Evolutionary conservation across 2,888 invertebrate genomes (phyloP).

Genomic region (Priocnemis perturbator): DNA sequence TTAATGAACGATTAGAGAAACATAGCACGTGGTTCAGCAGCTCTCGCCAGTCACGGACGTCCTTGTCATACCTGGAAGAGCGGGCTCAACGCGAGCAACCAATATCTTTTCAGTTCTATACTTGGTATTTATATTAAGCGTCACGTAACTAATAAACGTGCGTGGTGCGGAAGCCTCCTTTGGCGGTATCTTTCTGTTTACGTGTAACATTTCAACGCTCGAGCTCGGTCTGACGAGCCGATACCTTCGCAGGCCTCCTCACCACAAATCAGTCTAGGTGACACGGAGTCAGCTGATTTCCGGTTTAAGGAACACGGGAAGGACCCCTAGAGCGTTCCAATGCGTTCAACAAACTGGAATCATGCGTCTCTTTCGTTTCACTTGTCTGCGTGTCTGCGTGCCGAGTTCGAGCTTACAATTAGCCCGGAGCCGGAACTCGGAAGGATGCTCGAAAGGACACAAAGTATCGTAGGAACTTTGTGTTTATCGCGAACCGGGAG

Average conservation of each 20-base stretch:
- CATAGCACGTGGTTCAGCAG: conserved; percentile 62
- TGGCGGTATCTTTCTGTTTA: conserved; percentile 45
- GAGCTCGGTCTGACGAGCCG: neutral
- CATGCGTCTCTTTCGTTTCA: neutral
- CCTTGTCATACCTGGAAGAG: conserved; percentile 69
- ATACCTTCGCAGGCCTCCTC: conserved; percentile 61
- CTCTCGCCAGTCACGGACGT: conserved; percentile 65
- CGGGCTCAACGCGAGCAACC: conserved; percentile 68
- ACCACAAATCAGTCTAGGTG: conserved; percentile 72
- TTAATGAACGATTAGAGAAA: conserved; percentile 52
- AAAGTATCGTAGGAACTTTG: no score
- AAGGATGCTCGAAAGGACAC: no score
- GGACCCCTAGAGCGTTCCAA: conserved; percentile 12
- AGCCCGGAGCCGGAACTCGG: neutral
- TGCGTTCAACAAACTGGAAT: neutral
- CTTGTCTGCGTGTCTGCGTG: neutral
- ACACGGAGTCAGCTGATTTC: conserved; percentile 74
- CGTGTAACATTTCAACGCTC: conserved; percentile 22
- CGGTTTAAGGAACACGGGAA: conserved; percentile 51
- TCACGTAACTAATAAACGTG: conserved; percentile 57
- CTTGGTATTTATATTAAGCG: conserved; percentile 32
- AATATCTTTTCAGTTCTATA: conserved; percentile 71
- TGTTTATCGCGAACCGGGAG: conserved; percentile 59
- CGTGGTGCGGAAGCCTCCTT: conserved; percentile 61
- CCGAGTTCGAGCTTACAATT: no score